Percentiles rank a stretch among this genome's conserved stretches.
These are phyloP conservation scores for Diabrotica virgifera DNA, from an alignment of 1,140 invertebrate species.

Conservation along the genomic window DNA sequence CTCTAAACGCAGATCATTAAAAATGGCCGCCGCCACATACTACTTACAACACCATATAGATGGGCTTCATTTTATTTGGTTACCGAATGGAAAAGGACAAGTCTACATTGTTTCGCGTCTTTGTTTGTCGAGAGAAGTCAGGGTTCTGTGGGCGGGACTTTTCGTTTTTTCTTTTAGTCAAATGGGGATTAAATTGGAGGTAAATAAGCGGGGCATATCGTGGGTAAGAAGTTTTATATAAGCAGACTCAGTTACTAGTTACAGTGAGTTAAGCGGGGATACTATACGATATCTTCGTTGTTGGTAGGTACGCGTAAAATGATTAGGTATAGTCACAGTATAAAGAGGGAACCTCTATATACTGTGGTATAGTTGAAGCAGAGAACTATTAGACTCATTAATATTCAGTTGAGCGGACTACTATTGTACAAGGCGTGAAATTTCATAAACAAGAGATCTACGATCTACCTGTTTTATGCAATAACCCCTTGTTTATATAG, in stretches of 20 bases:
- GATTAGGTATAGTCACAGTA: too few relatives aligned
- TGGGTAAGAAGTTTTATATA: background rate
- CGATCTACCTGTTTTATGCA: too few relatives aligned
- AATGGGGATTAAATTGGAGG: background rate
- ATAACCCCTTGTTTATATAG: too few relatives aligned
- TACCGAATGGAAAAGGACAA: background rate
- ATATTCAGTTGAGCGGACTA: too few relatives aligned
- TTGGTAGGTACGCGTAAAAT: too few relatives aligned
- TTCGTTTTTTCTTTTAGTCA: background rate
- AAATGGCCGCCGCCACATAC: constrained; percentile 34
- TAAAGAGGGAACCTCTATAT: too few relatives aligned
- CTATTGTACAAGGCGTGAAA: too few relatives aligned
- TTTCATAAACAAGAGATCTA: too few relatives aligned
- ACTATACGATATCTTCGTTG: background rate
- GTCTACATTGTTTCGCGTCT: background rate
- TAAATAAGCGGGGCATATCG: background rate
- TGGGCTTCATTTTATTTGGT: background rate
- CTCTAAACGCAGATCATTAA: constrained; percentile 38
- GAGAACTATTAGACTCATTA: too few relatives aligned
- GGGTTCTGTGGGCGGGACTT: background rate
- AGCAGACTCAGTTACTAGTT: background rate
- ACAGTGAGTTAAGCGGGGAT: background rate
- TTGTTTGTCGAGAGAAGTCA: background rate
- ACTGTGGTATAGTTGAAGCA: too few relatives aligned
- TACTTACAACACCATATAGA: background rate